Base-by-base conservation (phyloP, 92 coral and sea anemone species). In the Parazoanthus darwini region DNA sequence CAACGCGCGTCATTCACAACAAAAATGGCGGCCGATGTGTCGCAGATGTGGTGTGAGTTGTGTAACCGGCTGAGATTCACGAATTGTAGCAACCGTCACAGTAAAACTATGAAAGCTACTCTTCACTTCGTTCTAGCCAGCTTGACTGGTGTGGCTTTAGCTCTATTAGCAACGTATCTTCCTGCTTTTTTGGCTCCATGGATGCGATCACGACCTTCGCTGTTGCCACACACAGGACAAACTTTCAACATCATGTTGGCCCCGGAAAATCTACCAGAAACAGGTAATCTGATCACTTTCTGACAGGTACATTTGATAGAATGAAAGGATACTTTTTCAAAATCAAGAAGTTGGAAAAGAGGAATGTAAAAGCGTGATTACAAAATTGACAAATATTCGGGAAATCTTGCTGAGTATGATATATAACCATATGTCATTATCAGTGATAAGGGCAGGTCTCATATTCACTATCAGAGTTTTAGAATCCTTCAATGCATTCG, bases 1-100 rank as follows among this genome's bases (percentile, higher is more conserved):
- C 18, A 20, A 23, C 36, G 33, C 77, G 59, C 87, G 77, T 71
- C 44, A 84, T 25, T 72, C 67, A 84, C 20, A 84, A 84, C 79
- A 13, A 97, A 92, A 87, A 97, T 97, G 99, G 99, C 99, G 94
- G 96, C 89, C 33, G 94, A 85, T 84, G 72, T 93, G 93, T 89
- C 91, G 80, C 97, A 97, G 77, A 79, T 90, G 74, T 90, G 91
- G 86, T 88, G 98, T 86, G 91, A 91, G 75, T 76, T 95, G 77
- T 95, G 97, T 85, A 91, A 91, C 77, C 94, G 96, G 68, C 82
- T 93, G 8, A 91, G 94, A 91, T 91, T 92, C 37, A 87, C 90
- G 42, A 82, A 72, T 65, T 75, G 79, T 82, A 71, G 66, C 58
- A 59, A 59, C 46, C 76, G 72, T 25, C 94, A 92, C 29, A 84